Conservation (phyloP, 2,113 vertebrate genomes). For the Pelodiscus sinensis region DNA sequence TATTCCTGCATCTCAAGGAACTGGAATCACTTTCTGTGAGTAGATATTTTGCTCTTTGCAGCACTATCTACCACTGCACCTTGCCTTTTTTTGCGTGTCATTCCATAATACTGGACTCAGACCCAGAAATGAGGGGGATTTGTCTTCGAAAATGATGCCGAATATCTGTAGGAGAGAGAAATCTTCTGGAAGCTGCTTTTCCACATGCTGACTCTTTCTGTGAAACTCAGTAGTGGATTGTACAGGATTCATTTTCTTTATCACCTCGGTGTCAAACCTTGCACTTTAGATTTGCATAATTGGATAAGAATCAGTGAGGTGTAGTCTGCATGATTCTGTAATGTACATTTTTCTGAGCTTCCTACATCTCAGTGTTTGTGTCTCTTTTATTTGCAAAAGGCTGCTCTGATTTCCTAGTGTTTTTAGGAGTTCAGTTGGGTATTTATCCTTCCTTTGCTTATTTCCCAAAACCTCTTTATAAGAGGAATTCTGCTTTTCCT, state of each 20-base stretch:
- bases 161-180: not conserved
- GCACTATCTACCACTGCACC: not conserved
- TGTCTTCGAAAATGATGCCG: not conserved
- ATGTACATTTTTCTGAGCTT: not conserved
- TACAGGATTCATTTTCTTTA: not conserved
- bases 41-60: not conserved
- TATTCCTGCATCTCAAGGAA: not conserved
- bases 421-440: not conserved
- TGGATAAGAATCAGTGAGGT: not conserved
- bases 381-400: not conserved
- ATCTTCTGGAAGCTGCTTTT: not conserved
- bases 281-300: not conserved
- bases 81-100: not conserved
- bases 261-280: not conserved
- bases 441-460: not conserved
- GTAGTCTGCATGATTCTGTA: not conserved
- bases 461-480: not conserved
- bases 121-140: not conserved
- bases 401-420: not conserved
- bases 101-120: not conserved
- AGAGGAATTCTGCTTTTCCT: not conserved
- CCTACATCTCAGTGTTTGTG: not conserved
- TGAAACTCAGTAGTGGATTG: not conserved
- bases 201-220: not conserved
- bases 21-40: not conserved